phyloP scores from a whole-genome alignment of 2,113 vertebrate genomes.

The Tetrao urogallus region DNA sequence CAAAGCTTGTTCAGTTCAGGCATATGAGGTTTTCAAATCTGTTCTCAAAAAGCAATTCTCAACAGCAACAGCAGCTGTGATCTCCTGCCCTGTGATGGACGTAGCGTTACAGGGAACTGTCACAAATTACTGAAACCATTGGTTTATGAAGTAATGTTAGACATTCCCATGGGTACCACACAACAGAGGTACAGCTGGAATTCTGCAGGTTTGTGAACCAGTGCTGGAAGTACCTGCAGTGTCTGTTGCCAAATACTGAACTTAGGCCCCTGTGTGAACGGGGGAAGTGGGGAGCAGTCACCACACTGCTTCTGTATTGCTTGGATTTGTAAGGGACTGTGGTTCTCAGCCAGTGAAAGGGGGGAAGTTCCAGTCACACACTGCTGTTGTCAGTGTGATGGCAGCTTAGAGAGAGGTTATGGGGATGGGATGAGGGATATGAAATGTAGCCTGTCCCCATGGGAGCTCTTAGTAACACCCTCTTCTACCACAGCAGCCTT shows the following conservation, averaged over 20 bases:
- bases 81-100: background rate
- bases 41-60: background rate
- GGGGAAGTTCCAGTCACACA: background rate
- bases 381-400: background rate
- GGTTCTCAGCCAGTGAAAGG: no score
- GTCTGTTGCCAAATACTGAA: background rate
- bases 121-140: background rate
- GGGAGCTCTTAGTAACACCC: background rate
- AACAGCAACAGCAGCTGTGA: slow-evolving; percentile 66
- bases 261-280: rapidly evolving
- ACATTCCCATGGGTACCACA: background rate
- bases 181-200: background rate
- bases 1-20: background rate
- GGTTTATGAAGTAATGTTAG: background rate
- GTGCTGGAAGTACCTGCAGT: rapidly evolving
- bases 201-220: rapidly evolving
- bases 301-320: background rate
- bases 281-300: background rate
- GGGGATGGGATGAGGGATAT: background rate
- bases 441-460: rapidly evolving
- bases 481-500: slow-evolving; percentile 63
- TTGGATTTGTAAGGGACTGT: background rate
- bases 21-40: background rate
- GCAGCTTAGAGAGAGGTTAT: background rate
- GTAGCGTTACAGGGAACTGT: background rate